Conservation (phyloP, 2,797 vertebrate genomes). For the Acanthurus lineatus region DNA sequence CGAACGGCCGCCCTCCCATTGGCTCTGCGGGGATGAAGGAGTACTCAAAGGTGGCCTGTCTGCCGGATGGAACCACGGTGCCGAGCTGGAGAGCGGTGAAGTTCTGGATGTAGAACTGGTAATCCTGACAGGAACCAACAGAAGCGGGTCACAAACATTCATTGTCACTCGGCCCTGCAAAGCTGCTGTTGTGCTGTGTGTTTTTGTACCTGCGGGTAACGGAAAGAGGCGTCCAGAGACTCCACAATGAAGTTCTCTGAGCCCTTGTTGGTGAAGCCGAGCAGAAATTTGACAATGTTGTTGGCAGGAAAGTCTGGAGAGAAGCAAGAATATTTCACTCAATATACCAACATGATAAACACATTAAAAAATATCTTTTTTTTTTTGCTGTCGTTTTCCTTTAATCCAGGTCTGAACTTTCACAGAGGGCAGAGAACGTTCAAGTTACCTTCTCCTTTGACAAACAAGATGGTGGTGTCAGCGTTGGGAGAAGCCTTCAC, state of each 20-base stretch:
- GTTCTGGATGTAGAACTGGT: slow-evolving; percentile 99
- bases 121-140: slow-evolving; percentile 85
- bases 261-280: slow-evolving; percentile 98
- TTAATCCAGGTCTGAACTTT: too few relatives aligned
- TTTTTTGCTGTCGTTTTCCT: too few relatives aligned
- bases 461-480: slow-evolving; percentile 97
- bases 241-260: slow-evolving; percentile 94
- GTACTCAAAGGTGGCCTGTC: slow-evolving; percentile 97
- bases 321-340: background rate
- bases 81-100: slow-evolving; percentile 96
- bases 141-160: background rate
- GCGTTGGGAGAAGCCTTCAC: slow-evolving; percentile 96
- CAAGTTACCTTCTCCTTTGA: slow-evolving; percentile 94
- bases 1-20: slow-evolving; percentile 97
- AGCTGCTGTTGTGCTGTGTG: rapidly evolving
- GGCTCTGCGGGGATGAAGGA: slow-evolving; percentile 99
- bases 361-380: too few relatives aligned
- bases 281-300: slow-evolving; percentile 96
- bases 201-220: slow-evolving; percentile 88
- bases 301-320: slow-evolving; percentile 95
- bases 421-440: too few relatives aligned
- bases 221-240: slow-evolving; percentile 96
- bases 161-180: too few relatives aligned
- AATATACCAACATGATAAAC: too few relatives aligned
- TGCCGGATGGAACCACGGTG: slow-evolving; percentile 89